Evolutionary conservation across 2,888 invertebrate species (phyloP), one percentile per base, ranked within the genome.

Genomic region (Phalera bucephala): DNA sequence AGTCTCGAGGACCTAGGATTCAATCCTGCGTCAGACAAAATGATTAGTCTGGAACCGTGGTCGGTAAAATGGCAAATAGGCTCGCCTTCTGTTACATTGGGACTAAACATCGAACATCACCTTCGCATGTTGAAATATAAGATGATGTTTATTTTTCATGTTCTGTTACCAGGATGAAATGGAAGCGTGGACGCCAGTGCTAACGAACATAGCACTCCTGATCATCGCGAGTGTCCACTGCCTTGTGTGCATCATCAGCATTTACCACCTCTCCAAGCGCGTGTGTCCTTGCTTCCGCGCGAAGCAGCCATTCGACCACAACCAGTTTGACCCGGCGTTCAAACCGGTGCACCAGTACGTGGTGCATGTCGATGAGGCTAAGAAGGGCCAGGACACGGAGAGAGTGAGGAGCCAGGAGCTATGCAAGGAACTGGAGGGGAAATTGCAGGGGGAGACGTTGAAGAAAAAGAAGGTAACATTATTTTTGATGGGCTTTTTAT

Each of bases 161-260:
- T n/a, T n/a, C n/a, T n/a, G n/a, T n/a, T n/a, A n/a, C n/a, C 33
- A 84, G 72, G 91, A 91, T 70, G 92, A 90, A 54, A 84, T 82
- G 84, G 77, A 80, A 47, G 90, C 88, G 0, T 92, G 92, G 92
- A 88, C 91, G 1, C 91, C 92, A 0, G 86, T 94, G 28, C 74
- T 93, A 15, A 90, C 92, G 7, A 93, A 93, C 77, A 89, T 92
- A 37, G 92, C 92, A 0, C 76, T 94, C 3, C 85, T 94, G 30
- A 80, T 93, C 45, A 87, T 92, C 12, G 91, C 92, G 6, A 71
- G 86, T 0, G 80, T 91, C 10, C 93, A 93, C 72, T 92, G 91
- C 64, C 64, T 92, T 41, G 83, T 91, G 22, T 89, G 91, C 50
- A 75, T 91, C 33, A 58, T 90, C 35, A 82, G 85, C 50, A 87